Conservation (phyloP, 2,113 vertebrate genomes). For the Brevimyrus niger region DNA sequence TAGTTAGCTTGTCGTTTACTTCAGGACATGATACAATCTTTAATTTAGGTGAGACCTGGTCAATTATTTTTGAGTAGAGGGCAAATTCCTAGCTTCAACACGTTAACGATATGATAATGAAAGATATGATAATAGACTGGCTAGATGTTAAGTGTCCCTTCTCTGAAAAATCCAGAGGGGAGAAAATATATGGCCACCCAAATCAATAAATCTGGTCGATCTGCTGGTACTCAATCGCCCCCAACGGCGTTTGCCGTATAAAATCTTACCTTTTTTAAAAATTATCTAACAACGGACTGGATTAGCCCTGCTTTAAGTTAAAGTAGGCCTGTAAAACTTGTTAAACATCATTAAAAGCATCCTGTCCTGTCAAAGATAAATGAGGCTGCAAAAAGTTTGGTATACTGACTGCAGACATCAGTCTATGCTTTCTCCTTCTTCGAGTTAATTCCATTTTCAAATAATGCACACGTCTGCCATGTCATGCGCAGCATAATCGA, state of each 20-base stretch:
- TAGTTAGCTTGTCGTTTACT: neutral
- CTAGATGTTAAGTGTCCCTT: neutral
- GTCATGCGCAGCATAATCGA: neutral
- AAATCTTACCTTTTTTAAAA: no score
- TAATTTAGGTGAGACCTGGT: neutral
- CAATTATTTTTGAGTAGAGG: neutral
- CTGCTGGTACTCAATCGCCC: neutral
- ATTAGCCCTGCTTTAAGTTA: neutral
- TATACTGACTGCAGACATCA: neutral
- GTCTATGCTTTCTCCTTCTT: neutral
- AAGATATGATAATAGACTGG: neutral
- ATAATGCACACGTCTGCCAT: neutral
- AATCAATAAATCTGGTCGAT: neutral
- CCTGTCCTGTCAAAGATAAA: no score
- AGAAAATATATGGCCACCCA: neutral
- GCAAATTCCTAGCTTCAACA: neutral
- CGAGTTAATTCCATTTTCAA: neutral
- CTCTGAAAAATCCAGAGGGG: neutral
- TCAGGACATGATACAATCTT: neutral
- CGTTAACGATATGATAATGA: neutral
- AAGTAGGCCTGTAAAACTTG: no score
- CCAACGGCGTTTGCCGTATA: no score
- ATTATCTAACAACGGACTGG: neutral
- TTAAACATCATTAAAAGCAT: no score
- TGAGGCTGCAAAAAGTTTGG: no score